These are phyloP conservation scores for Meda fulgida DNA, from an alignment of 2,797 vertebrate genomes.

Conservation along the genomic window DNA sequence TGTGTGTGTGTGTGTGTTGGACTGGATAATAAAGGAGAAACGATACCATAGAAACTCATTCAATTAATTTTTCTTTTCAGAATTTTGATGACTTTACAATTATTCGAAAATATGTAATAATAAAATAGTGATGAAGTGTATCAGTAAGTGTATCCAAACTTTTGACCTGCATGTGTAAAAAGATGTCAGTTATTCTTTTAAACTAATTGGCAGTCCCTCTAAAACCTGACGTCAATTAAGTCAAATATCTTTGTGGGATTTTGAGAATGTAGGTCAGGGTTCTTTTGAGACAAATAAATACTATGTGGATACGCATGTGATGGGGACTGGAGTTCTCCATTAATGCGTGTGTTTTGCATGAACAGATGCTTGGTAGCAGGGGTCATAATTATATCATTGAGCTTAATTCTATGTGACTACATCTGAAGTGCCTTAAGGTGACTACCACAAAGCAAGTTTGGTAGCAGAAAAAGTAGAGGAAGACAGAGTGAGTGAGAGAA, in stretches of 20 bases:
- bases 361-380: slow-evolving; percentile 15
- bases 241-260: slow-evolving; percentile 39
- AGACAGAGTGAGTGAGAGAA: slow-evolving; percentile 40
- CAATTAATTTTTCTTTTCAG: background rate
- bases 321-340: background rate
- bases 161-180: background rate
- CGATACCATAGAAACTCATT: background rate
- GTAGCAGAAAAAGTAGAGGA: slow-evolving; percentile 6
- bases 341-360: slow-evolving; percentile 22
- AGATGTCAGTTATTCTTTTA: background rate
- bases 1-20: background rate
- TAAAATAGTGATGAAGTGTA: background rate
- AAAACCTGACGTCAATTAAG: background rate
- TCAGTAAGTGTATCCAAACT: background rate
- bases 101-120: no score
- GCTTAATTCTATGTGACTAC: slow-evolving; percentile 19
- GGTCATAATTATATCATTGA: slow-evolving; percentile 25
- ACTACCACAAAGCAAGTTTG: slow-evolving; percentile 7
- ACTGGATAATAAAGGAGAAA: background rate
- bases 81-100: background rate
- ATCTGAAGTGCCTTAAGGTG: slow-evolving; percentile 23
- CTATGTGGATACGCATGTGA: slow-evolving; percentile 12
- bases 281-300: slow-evolving; percentile 29
- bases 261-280: slow-evolving; percentile 48
- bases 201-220: background rate